Conservation (phyloP, 2,797 vertebrate species). For the Diglossa cyanea region DNA sequence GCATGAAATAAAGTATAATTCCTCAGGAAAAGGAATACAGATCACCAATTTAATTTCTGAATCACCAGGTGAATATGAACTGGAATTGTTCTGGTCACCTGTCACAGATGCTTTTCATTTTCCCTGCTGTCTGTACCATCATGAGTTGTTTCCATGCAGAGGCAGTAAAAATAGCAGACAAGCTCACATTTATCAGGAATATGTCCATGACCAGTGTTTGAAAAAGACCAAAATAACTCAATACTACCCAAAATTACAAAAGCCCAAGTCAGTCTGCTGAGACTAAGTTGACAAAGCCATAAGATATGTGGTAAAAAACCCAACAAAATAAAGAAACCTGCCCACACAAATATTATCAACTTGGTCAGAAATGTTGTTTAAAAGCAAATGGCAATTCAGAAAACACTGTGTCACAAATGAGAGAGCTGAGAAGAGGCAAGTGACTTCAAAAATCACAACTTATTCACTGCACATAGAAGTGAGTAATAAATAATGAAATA, state of each 20-base stretch:
- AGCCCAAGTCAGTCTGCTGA: background rate
- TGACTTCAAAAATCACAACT: background rate
- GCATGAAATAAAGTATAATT: background rate
- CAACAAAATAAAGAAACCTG: background rate
- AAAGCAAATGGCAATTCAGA: background rate
- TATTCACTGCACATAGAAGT: conserved; percentile 5
- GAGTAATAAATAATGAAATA: conserved; percentile 41
- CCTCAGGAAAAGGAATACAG: background rate
- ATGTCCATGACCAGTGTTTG: background rate
- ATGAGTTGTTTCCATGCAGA: background rate
- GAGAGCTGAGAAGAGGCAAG: background rate
- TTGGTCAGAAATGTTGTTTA: background rate
- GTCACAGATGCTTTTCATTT: background rate
- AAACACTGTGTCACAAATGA: background rate
- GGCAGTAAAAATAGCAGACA: background rate
- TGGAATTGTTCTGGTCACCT: background rate
- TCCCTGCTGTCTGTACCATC: background rate
- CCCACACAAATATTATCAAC: background rate
- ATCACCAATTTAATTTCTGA: background rate
- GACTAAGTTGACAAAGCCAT: background rate
- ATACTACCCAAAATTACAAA: background rate
- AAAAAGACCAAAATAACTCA: background rate
- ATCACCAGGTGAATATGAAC: background rate
- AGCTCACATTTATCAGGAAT: background rate
- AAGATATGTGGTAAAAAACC: background rate